A percentile compares a stretch with the other conserved stretches of the same genome.
These are phyloP conservation scores for Chesias legatella DNA, from an alignment of 2,888 invertebrate species.

Conservation along the genomic window DNA sequence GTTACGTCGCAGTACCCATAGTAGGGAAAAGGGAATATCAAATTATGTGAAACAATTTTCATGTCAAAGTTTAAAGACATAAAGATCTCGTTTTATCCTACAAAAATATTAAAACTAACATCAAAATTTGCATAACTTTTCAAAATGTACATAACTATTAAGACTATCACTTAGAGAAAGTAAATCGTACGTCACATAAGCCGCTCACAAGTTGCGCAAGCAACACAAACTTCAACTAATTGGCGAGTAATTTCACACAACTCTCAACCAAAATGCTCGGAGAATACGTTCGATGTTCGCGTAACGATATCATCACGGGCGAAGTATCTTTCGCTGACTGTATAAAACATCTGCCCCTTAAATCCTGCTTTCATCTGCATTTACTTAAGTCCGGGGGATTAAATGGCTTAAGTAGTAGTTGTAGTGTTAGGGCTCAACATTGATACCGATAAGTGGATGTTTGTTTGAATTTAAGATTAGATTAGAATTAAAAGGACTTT, in stretches of 20 bases:
- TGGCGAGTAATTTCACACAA: slow-evolving; percentile 12
- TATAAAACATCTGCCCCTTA: slow-evolving; percentile 37
- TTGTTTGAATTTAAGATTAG: too few relatives aligned
- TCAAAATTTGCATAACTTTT: too few relatives aligned
- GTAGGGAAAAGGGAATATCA: too few relatives aligned
- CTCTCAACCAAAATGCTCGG: slow-evolving; percentile 2
- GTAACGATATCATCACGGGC: background rate
- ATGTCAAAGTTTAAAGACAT: too few relatives aligned
- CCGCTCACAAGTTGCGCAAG: slow-evolving; percentile 9
- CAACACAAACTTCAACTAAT: slow-evolving; percentile 29
- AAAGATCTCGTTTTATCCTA: too few relatives aligned
- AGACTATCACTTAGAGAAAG: slow-evolving; percentile 15
- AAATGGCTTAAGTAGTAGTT: slow-evolving; percentile 24
- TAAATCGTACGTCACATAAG: slow-evolving; percentile 18
- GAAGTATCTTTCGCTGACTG: slow-evolving; percentile 30
- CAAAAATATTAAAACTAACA: too few relatives aligned
- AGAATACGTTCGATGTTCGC: too few relatives aligned
- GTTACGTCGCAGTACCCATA: too few relatives aligned
- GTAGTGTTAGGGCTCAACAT: slow-evolving; percentile 1
- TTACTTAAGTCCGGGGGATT: slow-evolving; percentile 33
- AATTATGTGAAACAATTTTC: too few relatives aligned
- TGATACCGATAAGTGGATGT: too few relatives aligned
- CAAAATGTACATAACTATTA: slow-evolving; percentile 21
- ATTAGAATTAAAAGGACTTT: too few relatives aligned
- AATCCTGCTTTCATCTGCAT: slow-evolving; percentile 36